Base-by-base conservation (phyloP, 1,140 invertebrate genomes). In the Zeugodacus cucurbitae region DNA sequence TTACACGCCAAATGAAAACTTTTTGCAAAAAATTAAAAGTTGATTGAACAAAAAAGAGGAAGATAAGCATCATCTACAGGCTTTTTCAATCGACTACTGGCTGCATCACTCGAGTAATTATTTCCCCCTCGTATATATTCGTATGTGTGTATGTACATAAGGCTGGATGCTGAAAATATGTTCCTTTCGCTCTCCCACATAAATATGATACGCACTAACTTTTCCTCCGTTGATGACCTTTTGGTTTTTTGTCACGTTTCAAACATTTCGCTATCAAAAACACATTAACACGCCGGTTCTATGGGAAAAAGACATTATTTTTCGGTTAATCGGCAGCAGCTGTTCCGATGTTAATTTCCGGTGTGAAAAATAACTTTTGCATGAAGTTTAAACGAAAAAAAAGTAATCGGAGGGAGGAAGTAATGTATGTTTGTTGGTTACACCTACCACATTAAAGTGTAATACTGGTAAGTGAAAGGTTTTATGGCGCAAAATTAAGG, bases 341-440 rank as follows among this genome's bases (percentile, higher is more conserved):
- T 82, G 74, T 48, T n/a, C n/a, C n/a, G n/a, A n/a, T 44, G 41
- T 82, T 82, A 82, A 82, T 82, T 82, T 82, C 74, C 74, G 74
- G 74, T 82, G 41, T 11, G 41, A 82, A 82, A 10, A 48, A 44
- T 41, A 22, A 74, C 34, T 74, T 74, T 74, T 74, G 10, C 32
- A 7, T 37, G 26, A 62, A 62, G 6, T 62, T 7, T 1, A 22
- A 26, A 5, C 22, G 58, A 48, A n/a, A 82, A 78, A 29, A 48
- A 82, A 29, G 20, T 82, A 48, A 48, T 48, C 11, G n/a, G 2
- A 17, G 14, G 3, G 48, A 11, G 3, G 0, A 54, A 17, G 48
- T 20, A 4, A 54, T 54, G 14, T 54, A 20, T 20, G 17, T 17
- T 20, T 54, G 14, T 54, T 54, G 48, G 14, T 54, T 54, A 54